These are phyloP conservation scores for Zelostemma sp. DNA, from an alignment of 1,140 invertebrate genomes.

Conservation along the genomic window DNA sequence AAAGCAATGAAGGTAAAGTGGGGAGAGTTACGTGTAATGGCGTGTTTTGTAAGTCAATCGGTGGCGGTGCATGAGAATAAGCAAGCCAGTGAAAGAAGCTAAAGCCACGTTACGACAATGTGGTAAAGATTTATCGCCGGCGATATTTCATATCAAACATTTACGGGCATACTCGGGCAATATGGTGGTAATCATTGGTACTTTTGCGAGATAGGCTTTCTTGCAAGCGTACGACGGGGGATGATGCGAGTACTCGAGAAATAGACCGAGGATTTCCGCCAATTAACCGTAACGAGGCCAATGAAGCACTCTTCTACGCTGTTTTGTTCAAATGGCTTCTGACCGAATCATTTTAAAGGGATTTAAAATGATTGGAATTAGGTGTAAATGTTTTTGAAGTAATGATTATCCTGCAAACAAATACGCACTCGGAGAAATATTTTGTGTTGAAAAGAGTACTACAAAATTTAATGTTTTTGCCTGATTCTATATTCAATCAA, in stretches of 20 bases:
- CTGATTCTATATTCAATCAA: too few relatives aligned
- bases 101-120: slow-evolving; percentile 54
- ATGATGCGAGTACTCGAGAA: slow-evolving; percentile 17
- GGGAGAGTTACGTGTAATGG: slow-evolving; percentile 14
- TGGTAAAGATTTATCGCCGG: slow-evolving; percentile 54
- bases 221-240: slow-evolving; percentile 25
- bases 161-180: slow-evolving; percentile 45
- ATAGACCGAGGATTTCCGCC: slow-evolving; percentile 8
- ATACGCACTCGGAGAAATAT: too few relatives aligned
- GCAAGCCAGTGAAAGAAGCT: slow-evolving; percentile 20
- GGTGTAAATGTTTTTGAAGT: too few relatives aligned
- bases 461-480: too few relatives aligned
- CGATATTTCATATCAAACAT: slow-evolving; percentile 59
- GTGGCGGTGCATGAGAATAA: slow-evolving; percentile 12
- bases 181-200: slow-evolving; percentile 26
- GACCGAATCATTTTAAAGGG: too few relatives aligned
- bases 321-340: too few relatives aligned
- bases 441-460: too few relatives aligned
- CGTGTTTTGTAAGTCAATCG: slow-evolving; percentile 39
- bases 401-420: too few relatives aligned
- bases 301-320: too few relatives aligned
- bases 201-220: slow-evolving; percentile 29
- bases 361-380: too few relatives aligned
- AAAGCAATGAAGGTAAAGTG: slow-evolving; percentile 22
- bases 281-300: slow-evolving; percentile 26